phyloP scores from a whole-genome alignment of 2,113 vertebrate genomes.

The Hystrix cristata region DNA sequence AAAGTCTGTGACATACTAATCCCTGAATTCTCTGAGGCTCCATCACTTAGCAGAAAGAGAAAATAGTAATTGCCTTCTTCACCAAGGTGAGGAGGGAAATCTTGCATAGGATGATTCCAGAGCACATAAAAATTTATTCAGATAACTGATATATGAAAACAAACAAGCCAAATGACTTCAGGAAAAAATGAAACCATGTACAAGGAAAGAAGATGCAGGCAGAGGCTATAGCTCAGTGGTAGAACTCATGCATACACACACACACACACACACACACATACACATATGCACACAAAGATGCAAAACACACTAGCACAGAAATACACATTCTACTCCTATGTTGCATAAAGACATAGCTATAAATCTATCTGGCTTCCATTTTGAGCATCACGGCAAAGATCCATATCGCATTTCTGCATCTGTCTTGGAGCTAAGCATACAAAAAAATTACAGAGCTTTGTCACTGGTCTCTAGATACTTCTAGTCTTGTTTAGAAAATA shows the following conservation, averaged over 20 bases:
- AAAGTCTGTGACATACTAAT: constrained; percentile 16
- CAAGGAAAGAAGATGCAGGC: background rate
- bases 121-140: background rate
- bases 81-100: background rate
- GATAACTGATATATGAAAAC: constrained; percentile 23
- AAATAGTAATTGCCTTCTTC: background rate
- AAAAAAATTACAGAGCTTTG: background rate
- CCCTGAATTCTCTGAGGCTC: background rate
- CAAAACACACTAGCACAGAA: constrained; percentile 28
- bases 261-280: background rate
- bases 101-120: background rate
- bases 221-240: background rate
- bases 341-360: background rate
- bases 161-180: background rate
- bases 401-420: background rate
- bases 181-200: background rate
- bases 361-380: constrained; percentile 1
- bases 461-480: background rate
- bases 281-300: background rate
- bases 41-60: background rate
- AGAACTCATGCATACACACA: background rate
- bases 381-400: background rate
- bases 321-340: background rate
- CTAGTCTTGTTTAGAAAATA: constrained; percentile 26
- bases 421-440: background rate